A percentile compares a stretch with the other conserved stretches of the same genome.
phyloP scores from a whole-genome alignment of 64 coral and sea anemone genomes.

The Astreopora myriophthalma region DNA sequence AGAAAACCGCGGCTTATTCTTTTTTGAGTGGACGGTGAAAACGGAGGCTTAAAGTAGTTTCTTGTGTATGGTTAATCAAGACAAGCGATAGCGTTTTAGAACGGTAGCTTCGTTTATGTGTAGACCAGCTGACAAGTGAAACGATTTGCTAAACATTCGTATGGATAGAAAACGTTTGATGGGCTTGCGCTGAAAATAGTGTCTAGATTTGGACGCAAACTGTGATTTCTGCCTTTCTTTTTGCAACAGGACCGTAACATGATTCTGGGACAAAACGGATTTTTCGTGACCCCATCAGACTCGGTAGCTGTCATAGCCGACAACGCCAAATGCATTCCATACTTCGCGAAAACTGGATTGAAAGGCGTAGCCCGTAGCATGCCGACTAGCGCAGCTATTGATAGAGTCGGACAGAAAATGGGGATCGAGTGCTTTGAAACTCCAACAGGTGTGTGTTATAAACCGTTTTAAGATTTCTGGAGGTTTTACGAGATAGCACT shows the following conservation, averaged over 20 bases:
- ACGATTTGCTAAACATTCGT: too few species aligned
- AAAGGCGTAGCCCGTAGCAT: constrained; percentile 97
- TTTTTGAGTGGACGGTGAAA: too few species aligned
- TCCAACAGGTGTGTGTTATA: constrained; percentile 73
- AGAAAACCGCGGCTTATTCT: too few species aligned
- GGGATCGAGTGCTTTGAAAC: constrained; percentile 88
- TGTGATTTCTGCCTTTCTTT: neutral
- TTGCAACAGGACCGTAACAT: constrained; percentile 95
- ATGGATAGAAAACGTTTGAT: too few species aligned
- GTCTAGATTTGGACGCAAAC: neutral
- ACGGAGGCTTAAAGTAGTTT: too few species aligned
- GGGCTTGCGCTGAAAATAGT: too few species aligned
- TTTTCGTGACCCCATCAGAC: constrained; percentile 97
- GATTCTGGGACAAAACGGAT: constrained; percentile 97
- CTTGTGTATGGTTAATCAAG: too few species aligned
- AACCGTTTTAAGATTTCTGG: neutral
- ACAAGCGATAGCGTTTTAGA: too few species aligned
- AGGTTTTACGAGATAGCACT: too few species aligned
- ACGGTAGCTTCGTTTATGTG: too few species aligned
- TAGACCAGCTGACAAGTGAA: too few species aligned
- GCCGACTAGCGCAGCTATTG: constrained; percentile 95
- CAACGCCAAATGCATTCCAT: constrained; percentile 86
- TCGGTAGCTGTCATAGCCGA: constrained; percentile 97
- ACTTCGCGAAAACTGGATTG: constrained; percentile 80
- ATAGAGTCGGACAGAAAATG: constrained; percentile 87